Percentiles rank a stretch among this genome's conserved stretches.
Conservation (phyloP, 2,797 vertebrate genomes). For the Ispidina lecontei region DNA sequence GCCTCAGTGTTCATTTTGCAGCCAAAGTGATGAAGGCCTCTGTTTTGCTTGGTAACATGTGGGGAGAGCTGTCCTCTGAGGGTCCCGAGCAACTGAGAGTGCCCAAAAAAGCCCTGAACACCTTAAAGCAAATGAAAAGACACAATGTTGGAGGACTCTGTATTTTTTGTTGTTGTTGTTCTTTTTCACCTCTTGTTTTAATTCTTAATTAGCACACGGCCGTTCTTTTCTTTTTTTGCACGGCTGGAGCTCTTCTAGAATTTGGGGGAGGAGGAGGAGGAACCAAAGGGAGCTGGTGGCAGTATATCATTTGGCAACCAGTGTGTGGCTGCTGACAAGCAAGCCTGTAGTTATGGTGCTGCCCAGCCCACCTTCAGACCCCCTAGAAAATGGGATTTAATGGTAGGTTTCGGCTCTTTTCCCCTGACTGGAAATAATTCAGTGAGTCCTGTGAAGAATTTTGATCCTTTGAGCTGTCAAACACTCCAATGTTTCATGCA, state of each 20-base stretch:
- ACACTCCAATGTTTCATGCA: not conserved
- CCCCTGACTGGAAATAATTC: not conserved
- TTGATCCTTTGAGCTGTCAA: not conserved
- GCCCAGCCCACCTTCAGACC: not conserved
- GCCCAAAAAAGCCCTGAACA: not conserved
- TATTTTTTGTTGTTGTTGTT: too few relatives aligned
- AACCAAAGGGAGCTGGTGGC: not conserved
- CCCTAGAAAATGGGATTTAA: not conserved
- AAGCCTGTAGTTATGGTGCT: not conserved
- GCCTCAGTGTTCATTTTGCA: not conserved
- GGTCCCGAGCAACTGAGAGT: not conserved
- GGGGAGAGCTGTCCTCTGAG: not conserved
- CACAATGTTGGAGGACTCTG: not conserved
- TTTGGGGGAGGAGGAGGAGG: not conserved
- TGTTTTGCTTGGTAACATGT: rapidly evolving
- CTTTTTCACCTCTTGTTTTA: not conserved
- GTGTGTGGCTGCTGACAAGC: not conserved
- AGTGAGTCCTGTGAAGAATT: not conserved
- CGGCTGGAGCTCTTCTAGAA: not conserved
- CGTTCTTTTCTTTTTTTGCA: not conserved
- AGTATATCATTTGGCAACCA: not conserved
- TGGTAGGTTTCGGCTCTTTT: not conserved
- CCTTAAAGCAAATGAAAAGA: not conserved
- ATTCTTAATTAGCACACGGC: not conserved
- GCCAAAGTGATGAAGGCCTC: too few relatives aligned